Percentiles rank a stretch among this genome's conserved stretches.
These are phyloP conservation scores for Epirrita christyi DNA, from an alignment of 2,888 invertebrate genomes.

Conservation along the genomic window DNA sequence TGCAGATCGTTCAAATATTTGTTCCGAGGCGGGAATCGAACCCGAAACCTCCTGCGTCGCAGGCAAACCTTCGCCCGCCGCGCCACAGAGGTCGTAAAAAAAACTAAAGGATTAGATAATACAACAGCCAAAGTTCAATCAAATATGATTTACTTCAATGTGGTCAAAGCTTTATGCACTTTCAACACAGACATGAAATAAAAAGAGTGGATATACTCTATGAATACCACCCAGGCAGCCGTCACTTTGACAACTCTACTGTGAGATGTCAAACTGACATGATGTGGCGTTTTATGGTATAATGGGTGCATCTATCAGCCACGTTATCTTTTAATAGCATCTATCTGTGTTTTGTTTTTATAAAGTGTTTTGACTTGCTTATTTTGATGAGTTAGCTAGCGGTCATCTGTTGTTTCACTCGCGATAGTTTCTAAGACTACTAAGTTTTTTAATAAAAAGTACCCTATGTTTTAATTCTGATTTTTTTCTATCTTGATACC, in stretches of 20 bases:
- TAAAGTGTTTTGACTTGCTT: not conserved
- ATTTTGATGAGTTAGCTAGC: not conserved
- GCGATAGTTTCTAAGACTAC: too few species aligned
- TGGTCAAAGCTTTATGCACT: slow-evolving; percentile 7
- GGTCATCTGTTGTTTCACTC: not conserved
- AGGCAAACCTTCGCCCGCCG: too few species aligned
- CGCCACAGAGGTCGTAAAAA: too few species aligned
- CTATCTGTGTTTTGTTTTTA: not conserved
- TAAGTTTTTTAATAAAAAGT: too few species aligned
- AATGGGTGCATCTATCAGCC: slow-evolving; percentile 8
- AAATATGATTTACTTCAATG: too few species aligned
- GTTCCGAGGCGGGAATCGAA: too few species aligned
- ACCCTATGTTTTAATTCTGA: too few species aligned
- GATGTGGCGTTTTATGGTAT: slow-evolving; percentile 19
- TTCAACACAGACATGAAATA: slow-evolving; percentile 25
- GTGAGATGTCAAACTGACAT: slow-evolving; percentile 41
- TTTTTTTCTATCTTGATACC: too few species aligned
- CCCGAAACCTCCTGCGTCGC: too few species aligned
- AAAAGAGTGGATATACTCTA: slow-evolving; percentile 28
- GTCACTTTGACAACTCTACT: slow-evolving; percentile 56
- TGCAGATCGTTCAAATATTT: too few species aligned
- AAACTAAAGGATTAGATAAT: too few species aligned
- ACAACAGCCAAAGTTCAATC: too few species aligned
- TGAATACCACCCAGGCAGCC: slow-evolving; percentile 51
- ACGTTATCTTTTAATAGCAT: slow-evolving; percentile 4